Base-by-base conservation (phyloP, 2,888 invertebrate genomes). In the Hypercompe scribonia region DNA sequence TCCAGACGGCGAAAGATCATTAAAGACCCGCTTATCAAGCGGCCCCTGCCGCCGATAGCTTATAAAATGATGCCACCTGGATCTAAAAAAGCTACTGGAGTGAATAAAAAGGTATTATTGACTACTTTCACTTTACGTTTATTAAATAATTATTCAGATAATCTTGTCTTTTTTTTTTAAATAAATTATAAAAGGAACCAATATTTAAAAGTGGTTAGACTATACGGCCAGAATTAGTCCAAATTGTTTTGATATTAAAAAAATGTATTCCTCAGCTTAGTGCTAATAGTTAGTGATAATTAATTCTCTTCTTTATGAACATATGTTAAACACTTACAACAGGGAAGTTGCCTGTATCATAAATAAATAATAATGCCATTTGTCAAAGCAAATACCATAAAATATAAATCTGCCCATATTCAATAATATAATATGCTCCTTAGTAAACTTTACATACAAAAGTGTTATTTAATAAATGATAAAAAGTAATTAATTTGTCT, bases 1-100 rank as follows among this genome's bases (percentile, higher is more conserved):
- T 96, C 96, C 63, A 90, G 96, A 84, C 93, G 96, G 88, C 94
- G 96, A 70, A 95, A 95, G 84, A 95, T 96, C 81, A 95, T 94
- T 78, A 96, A 96, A 89, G 96, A 96, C 78, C 95, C 96, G 84
- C 92, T 92, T 74, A 86, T 90, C 50, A 95, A 95, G 90, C 93
- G 96, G 87, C 91, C 95, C 71, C 82, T 95, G 81, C 95, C 95
- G 74, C 90, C 91, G 61, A 88, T 94, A 76, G 88, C 93, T 70
- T 91, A 90, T 86, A 96, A 95, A 91, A 95, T 95, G 94, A 90
- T 95, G 80, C 91, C 92, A 71, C 90, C 94, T 46, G 91, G 92
- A 74, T 88, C 94, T 72, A 96, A 95, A 79, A 95, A 95, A 83
- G 77, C 92, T 75, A 78, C 91, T 75, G 92, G 92, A 68, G 84